Base-by-base conservation (phyloP, 2,888 invertebrate species). In the Zonitis immaculata region DNA sequence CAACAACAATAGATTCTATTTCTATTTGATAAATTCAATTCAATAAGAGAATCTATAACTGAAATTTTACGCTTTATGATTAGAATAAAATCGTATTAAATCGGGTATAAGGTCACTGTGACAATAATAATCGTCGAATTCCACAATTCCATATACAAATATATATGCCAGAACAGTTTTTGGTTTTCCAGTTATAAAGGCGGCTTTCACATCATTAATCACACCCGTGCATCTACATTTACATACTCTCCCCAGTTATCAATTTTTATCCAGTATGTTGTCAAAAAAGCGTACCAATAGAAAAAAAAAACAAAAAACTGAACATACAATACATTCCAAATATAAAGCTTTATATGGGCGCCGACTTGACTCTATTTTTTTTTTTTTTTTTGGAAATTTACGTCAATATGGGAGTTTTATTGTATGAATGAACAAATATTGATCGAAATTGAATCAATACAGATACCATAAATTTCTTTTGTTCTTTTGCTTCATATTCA, bases 211-310 rank as follows among this genome's bases (percentile, higher is more conserved):
- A 59, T 58, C 60, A 59, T 57, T 58, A 64, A 66, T 66, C 65
- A 66, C 64, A 61, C 62, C 60, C 58, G 59, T 54, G 39, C 39
- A 39, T 20, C 59, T 62, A 61, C 66, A 68, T 68, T 68, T 68
- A 66, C 68, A 68, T 68, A 68, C 66, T 64, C 67, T 63, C 39
- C 39, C 39, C 4, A 20, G 65, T 67, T 68, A 68, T 68, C 68
- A 68, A 68, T 68, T 68, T 68, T 68, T 68, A 67, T 66, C 68
- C 65, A 59, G 63, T 67, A n/a, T n/a, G 67, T 66, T 65, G 67
- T 66, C 67, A 66, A 66, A 68, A 68, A 39, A 39, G 4, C 11
- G 11, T 16, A 39, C 20, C 39, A 8, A 30, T n/a, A n/a, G 4
- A 32, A 2, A 14, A 3, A 35, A 8, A 18, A 2, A 18, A 22